phyloP scores from a whole-genome alignment of 2,888 invertebrate species.

The Meiosimyza platycephala region DNA sequence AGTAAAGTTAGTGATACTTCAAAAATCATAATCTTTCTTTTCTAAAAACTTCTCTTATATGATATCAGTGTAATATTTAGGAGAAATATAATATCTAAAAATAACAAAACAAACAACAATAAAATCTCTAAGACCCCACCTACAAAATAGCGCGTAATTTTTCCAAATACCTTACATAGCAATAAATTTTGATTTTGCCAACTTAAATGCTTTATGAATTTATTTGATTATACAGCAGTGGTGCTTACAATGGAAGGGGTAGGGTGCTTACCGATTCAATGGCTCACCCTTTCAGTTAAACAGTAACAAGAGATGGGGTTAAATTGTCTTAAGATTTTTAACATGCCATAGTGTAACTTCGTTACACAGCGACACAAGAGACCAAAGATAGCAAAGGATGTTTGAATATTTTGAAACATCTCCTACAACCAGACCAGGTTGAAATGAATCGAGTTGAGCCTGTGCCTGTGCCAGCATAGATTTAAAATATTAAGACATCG shows the following conservation, averaged over 20 bases:
- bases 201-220: slow-evolving; percentile 66
- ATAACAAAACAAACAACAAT: too few relatives aligned
- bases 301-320: slow-evolving; percentile 29
- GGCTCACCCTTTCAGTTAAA: neutral
- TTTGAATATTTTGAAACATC: slow-evolving; percentile 8
- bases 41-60: too few relatives aligned
- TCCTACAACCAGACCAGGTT: neutral
- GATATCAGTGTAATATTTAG: too few relatives aligned
- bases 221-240: slow-evolving; percentile 48
- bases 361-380: slow-evolving; percentile 39
- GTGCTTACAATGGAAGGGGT: neutral
- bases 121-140: slow-evolving; percentile 14
- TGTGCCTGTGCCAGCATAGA: slow-evolving; percentile 15
- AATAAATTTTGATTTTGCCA: slow-evolving; percentile 67
- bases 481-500: slow-evolving; percentile 40
- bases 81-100: too few relatives aligned
- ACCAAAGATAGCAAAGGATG: slow-evolving; percentile 20
- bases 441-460: too few relatives aligned
- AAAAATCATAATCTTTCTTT: too few relatives aligned
- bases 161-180: slow-evolving; percentile 62
- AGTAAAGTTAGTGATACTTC: too few relatives aligned
- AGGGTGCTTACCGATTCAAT: slow-evolving; percentile 1
- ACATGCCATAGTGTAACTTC: slow-evolving; percentile 47
- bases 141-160: slow-evolving; percentile 33
- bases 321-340: slow-evolving; percentile 54